Conservation (phyloP, 2,797 vertebrate species). For the Anguilla pacifica region DNA sequence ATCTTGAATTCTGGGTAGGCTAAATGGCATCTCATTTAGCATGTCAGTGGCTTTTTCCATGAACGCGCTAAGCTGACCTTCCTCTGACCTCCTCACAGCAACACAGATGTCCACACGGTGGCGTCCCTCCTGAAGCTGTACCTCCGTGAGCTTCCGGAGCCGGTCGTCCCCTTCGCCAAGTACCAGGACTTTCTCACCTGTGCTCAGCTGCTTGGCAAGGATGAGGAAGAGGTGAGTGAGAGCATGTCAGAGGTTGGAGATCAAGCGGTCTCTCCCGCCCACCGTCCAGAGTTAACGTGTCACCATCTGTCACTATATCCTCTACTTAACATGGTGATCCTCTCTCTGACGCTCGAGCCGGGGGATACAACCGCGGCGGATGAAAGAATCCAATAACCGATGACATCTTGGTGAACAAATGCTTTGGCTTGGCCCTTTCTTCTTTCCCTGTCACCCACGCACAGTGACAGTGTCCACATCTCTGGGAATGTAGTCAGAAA, state of each 20-base stretch:
- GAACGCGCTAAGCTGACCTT: slow-evolving; percentile 17
- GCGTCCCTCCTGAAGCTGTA: slow-evolving; percentile 94
- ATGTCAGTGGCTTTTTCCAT: background rate
- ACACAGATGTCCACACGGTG: slow-evolving; percentile 95
- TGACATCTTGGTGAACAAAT: slow-evolving; percentile 4
- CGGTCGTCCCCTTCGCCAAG: slow-evolving; percentile 91
- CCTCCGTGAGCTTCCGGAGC: slow-evolving; percentile 92
- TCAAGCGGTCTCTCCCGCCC: background rate
- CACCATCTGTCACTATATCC: slow-evolving; percentile 19
- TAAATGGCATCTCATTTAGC: slow-evolving; percentile 9
- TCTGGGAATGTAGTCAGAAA: background rate
- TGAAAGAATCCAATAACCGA: background rate
- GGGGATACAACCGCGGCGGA: background rate
- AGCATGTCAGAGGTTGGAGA: background rate
- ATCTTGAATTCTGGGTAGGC: background rate
- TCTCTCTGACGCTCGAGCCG: background rate
- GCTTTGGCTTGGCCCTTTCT: slow-evolving; percentile 1
- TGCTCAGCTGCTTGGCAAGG: slow-evolving; percentile 91
- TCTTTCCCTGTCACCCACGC: background rate
- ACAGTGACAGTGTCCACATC: background rate
- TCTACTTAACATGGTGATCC: slow-evolving; percentile 10
- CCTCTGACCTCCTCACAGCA: slow-evolving; percentile 65
- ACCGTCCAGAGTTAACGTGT: background rate
- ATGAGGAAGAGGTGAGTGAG: slow-evolving; percentile 86
- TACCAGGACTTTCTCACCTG: slow-evolving; percentile 95